Evolutionary conservation across 2,113 vertebrate genomes (phyloP), one percentile per base, ranked within the genome.

Genomic region (Poecilia latipinna): DNA sequence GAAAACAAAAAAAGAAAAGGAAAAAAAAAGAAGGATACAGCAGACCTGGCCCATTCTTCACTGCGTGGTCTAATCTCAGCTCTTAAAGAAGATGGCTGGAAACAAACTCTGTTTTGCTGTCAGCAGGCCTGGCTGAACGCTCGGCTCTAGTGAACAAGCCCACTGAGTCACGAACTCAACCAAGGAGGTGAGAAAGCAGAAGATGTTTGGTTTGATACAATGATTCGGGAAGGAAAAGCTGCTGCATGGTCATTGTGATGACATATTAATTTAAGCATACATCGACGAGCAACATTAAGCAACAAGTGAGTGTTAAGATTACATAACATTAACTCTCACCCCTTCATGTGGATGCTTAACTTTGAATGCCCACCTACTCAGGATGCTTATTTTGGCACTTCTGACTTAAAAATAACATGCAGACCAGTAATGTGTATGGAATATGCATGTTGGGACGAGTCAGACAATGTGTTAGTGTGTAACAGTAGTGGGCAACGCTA

Each of bases 1-100:
- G 66, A 77, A 63, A 70, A 81, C 44, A 35, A 84, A 81, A 72
- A 64, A 35, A 8, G 32, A 32, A 32, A 32, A 32, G 32, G 4
- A 32, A 11, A 11, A 37, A 37, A 37, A 37, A 11, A 37, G 2
- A 12, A 37, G 10, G 35, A 37, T 37, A 10, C 74, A 86, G 76
- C 80, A 83, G 85, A 86, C 83, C 83, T 70, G 84, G 79, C 74
- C 90, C 83, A 83, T 93, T 93, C 88, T 88, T 89, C 90, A 92
- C 84, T 88, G 89, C 82, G 91, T 79, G 75, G 85, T 93, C 89
- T 89, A 90, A 94, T 94, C 90, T 90, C 77, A 74, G 88, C 77
- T 88, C 82, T 78, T 78, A 77, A 57, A 85, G 85, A 85, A 85
- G 84, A 88, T 65, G 80, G 76, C 77, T 62, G 86, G 87, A 90